A percentile compares a stretch with the other conserved stretches of the same genome.
Conservation (phyloP, 2,888 invertebrate species). For the Drosophila hamatofila region DNA sequence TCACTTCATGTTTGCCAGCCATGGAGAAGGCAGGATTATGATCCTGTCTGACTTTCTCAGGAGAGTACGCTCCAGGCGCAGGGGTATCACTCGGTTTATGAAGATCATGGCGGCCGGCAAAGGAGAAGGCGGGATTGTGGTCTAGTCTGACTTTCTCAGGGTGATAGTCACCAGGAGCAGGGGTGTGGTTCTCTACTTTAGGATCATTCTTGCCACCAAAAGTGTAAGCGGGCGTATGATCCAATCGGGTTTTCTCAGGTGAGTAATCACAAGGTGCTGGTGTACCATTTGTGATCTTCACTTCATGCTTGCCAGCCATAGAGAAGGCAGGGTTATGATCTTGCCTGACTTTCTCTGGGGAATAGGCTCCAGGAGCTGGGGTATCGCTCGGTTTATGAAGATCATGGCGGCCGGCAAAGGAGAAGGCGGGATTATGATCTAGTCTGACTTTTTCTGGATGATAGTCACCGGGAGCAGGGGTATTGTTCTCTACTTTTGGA, state of each 20-base stretch:
- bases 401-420: neutral
- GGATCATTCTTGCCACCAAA: neutral
- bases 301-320: neutral
- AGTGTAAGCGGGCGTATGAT: neutral
- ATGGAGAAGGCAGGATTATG: neutral
- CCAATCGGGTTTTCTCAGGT: neutral
- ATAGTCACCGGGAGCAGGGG: conserved; percentile 89
- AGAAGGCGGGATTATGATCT: neutral
- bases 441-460: conserved; percentile 86
- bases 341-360: neutral
- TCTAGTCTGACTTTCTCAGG: neutral
- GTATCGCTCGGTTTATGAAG: neutral
- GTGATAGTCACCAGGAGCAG: neutral
- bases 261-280: neutral
- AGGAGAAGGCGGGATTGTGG: neutral
- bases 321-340: neutral
- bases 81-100: neutral
- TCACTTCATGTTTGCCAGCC: neutral
- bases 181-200: neutral
- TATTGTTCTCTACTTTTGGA: conserved; percentile 82
- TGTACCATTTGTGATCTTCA: neutral
- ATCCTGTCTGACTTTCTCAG: neutral
- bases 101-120: neutral
- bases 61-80: neutral
- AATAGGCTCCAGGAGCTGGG: neutral